These are phyloP conservation scores for Cynopterus sphinx DNA, from an alignment of 2,797 vertebrate species.

Conservation along the genomic window DNA sequence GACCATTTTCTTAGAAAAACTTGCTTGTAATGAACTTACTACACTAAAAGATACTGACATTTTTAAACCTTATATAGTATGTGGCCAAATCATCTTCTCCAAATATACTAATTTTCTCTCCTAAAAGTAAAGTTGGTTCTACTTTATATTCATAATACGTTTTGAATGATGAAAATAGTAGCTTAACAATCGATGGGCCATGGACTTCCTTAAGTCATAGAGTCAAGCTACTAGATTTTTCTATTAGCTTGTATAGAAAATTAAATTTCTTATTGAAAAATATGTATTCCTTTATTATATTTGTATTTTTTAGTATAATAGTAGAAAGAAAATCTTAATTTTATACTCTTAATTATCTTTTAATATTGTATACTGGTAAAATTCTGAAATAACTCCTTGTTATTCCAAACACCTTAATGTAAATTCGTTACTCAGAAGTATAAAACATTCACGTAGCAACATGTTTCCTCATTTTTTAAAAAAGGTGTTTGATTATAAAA, in stretches of 20 bases:
- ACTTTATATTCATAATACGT: background rate
- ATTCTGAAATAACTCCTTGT: background rate
- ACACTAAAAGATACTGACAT: background rate
- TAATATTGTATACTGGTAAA: background rate
- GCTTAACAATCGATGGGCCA: background rate
- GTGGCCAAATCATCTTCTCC: background rate
- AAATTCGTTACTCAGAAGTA: background rate
- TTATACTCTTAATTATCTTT: background rate
- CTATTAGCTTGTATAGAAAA: background rate
- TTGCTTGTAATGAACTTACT: background rate
- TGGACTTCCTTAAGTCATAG: background rate
- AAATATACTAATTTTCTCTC: background rate
- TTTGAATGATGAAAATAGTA: conserved; percentile 31
- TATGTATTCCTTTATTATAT: background rate
- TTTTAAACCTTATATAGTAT: background rate
- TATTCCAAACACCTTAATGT: background rate
- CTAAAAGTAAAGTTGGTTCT: background rate
- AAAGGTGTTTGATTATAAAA: background rate
- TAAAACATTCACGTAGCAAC: background rate
- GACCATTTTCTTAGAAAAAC: background rate
- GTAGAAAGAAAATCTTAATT: conserved; percentile 32
- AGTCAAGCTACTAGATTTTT: background rate
- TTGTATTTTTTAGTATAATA: background rate
- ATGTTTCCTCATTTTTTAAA: background rate
- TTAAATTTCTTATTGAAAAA: background rate